Evolutionary conservation across 2,113 vertebrate species (phyloP).

Genomic region (Aegypius monachus): DNA sequence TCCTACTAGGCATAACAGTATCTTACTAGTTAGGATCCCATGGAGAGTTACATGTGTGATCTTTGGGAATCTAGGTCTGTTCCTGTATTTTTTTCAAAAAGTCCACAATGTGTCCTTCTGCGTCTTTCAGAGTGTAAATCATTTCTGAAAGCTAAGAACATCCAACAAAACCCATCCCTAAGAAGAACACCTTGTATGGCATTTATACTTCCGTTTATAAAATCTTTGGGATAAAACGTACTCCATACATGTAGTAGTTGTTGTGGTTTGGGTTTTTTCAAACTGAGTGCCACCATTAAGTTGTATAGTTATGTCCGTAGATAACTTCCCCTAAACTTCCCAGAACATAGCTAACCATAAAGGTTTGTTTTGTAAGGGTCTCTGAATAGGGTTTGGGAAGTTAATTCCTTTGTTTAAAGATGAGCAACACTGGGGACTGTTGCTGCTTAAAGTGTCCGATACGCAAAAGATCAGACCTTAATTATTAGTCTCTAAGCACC

Average conservation of each 20-base stretch:
- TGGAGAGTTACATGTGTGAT: rapidly evolving
- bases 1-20: neutral
- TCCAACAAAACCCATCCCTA: neutral
- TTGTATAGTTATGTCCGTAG: neutral
- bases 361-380: neutral
- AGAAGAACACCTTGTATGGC: neutral
- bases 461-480: neutral
- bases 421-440: neutral
- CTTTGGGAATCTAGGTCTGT: neutral
- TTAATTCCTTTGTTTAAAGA: neutral
- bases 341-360: neutral
- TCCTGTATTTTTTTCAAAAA: neutral
- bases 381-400: neutral
- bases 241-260: neutral
- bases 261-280: neutral
- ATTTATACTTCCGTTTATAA: neutral
- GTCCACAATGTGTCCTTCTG: neutral
- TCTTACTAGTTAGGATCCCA: neutral
- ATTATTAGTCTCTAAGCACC: neutral
- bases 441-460: neutral
- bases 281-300: neutral
- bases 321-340: neutral
- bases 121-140: neutral
- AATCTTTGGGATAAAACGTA: neutral
- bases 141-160: neutral